Percentiles rank a stretch among this genome's conserved stretches.
Conservation (phyloP, 2,888 invertebrate species). For the Pherbina coryleti region DNA sequence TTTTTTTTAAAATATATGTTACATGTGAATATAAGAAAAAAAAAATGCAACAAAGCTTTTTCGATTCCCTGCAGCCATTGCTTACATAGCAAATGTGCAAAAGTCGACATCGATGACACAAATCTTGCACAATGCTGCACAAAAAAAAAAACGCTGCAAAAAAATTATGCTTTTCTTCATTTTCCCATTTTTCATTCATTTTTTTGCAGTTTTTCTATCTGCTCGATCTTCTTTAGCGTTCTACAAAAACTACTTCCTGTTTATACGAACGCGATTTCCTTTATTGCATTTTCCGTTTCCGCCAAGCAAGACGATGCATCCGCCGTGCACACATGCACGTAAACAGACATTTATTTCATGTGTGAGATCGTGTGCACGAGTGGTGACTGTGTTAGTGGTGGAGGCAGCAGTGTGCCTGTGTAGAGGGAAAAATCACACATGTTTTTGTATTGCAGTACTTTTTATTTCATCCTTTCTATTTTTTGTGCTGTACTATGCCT, state of each 20-base stretch:
- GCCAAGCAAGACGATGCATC: constrained; percentile 64
- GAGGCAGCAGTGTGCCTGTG: background rate
- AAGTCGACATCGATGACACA: background rate
- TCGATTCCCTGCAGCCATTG: background rate
- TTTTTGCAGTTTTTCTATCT: background rate
- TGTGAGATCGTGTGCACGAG: background rate
- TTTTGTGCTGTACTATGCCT: background rate
- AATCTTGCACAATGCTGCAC: background rate
- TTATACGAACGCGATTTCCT: constrained; percentile 67
- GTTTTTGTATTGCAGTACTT: background rate
- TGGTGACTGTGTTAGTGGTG: background rate
- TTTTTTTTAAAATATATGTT: background rate
- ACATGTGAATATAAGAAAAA: background rate
- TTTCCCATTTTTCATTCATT: background rate
- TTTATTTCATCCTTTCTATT: background rate
- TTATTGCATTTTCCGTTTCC: constrained; percentile 68
- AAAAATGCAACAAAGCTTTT: background rate
- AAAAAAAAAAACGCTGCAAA: background rate
- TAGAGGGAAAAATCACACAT: background rate
- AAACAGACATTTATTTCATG: background rate
- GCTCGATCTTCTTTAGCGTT: background rate
- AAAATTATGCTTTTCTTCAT: background rate
- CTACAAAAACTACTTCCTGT: constrained; percentile 59
- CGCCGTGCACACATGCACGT: constrained; percentile 46
- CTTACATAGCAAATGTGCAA: background rate